Base-by-base conservation (phyloP, 2,888 invertebrate species). In the Torymus texanus region DNA sequence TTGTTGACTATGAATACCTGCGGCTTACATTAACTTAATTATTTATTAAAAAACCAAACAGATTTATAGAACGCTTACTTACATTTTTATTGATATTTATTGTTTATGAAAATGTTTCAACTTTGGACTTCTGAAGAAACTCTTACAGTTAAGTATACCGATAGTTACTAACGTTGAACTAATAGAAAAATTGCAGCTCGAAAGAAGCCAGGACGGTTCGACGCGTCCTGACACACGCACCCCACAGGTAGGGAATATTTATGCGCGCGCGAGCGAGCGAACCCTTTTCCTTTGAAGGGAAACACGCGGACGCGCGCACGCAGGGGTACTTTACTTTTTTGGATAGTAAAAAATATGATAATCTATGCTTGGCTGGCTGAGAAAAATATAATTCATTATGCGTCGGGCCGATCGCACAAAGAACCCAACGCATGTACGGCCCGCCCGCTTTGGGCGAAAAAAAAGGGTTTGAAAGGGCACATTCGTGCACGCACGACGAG, bases 321-420 rank as follows among this genome's bases (percentile, higher is more conserved):
- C 21, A 59, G 76, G 77, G 79, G 74, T 82, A 83, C 82, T 72
- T 79, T 56, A 56, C 63, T 77, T 81, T 71, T 88, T 88, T 88
- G 86, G 88, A 89, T 88, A 87, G 88, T 88, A 90, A 89, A 89
- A 90, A 90, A 89, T 90, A 90, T 90, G 88, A 90, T 89, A 89
- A 89, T 90, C 87, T 88, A 90, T 90, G 89, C 89, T 88, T 85
- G 85, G 87, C 80, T 89, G 89, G 88, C 88, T 88, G 86, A 89
- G 88, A 87, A 89, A 88, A 89, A 89, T 88, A 87, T 89, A 87
- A 89, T 89, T 89, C 89, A 89, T 89, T 89, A 89, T 89, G 85
- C 85, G 65, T 51, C 58, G 70, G 51, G 50, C 65, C 73, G 58
- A 74, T 83, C 74, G 82, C 86, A 87, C 87, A 88, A 87, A 86